Percentiles rank a stretch among this genome's conserved stretches.
These are phyloP conservation scores for Kryphioiulus occultus DNA, from an alignment of 2,888 invertebrate species.

Conservation along the genomic window DNA sequence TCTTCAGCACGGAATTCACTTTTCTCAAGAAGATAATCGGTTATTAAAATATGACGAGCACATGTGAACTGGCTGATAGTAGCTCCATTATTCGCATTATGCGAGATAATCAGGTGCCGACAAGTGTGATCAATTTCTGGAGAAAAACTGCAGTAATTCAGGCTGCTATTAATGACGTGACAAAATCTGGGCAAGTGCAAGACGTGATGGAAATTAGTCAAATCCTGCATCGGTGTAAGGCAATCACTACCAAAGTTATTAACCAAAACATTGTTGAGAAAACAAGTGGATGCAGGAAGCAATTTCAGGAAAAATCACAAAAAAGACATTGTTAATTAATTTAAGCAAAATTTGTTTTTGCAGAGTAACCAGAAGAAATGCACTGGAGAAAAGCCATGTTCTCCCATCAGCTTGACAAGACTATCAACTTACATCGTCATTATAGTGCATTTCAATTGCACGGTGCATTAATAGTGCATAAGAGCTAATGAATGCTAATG, in stretches of 20 bases:
- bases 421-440: no score
- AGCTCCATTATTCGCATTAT: not conserved
- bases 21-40: not conserved
- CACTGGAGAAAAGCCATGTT: no score
- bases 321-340: not conserved
- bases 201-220: not conserved
- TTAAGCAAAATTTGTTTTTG: not conserved
- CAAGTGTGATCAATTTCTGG: conserved; percentile 15
- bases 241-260: not conserved
- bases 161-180: not conserved
- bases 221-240: not conserved
- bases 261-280: not conserved
- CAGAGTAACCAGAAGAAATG: not conserved
- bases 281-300: not conserved
- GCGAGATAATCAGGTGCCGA: conserved; percentile 3
- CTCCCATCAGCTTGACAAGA: no score
- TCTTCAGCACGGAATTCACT: not conserved
- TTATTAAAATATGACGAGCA: conserved; percentile 10
- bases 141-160: not conserved
- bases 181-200: not conserved
- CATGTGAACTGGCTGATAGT: conserved; percentile 28
- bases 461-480: no score
- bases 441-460: no score
- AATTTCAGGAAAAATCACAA: not conserved
- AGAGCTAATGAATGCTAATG: no score